Evolutionary conservation across 2,888 invertebrate species (phyloP).

Genomic region (Drosophila longiperda): DNA sequence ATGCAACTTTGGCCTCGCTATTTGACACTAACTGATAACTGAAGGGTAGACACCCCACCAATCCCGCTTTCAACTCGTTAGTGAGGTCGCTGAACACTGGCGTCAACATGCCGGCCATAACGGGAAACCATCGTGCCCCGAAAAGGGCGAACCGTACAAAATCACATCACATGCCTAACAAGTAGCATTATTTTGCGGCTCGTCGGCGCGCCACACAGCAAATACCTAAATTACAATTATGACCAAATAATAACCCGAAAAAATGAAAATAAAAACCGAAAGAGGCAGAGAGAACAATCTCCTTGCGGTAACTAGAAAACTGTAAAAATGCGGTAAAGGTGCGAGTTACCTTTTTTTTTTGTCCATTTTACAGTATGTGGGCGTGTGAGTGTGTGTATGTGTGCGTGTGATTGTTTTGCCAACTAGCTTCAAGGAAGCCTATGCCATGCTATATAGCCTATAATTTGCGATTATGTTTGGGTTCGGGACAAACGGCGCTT

Average conservation of each 20-base stretch:
- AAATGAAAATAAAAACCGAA: constrained; percentile 51
- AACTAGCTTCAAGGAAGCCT: constrained; percentile 63
- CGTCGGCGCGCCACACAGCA: constrained; percentile 61
- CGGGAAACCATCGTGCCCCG: constrained; percentile 43
- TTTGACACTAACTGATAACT: constrained; percentile 53
- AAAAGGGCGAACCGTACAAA: constrained; percentile 44
- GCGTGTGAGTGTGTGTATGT: constrained; percentile 18
- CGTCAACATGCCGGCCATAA: constrained; percentile 51
- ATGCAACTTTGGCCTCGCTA: constrained; percentile 25
- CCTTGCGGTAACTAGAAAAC: constrained; percentile 55
- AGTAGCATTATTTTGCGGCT: constrained; percentile 66
- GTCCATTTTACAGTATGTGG: constrained; percentile 30
- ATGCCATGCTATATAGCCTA: constrained; percentile 69
- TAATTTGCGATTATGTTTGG: constrained; percentile 79
- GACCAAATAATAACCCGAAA: constrained; percentile 77
- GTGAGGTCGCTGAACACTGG: constrained; percentile 15
- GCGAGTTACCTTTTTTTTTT: constrained; percentile 48
- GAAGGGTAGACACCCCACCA: constrained; percentile 23
- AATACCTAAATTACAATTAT: constrained; percentile 79
- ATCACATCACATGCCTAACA: constrained; percentile 75
- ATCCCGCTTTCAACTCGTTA: constrained; percentile 25
- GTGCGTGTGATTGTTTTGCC: constrained; percentile 26
- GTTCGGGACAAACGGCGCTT: constrained; percentile 34
- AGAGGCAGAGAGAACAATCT: constrained; percentile 4
- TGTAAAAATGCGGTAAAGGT: constrained; percentile 58